A percentile compares a stretch with the other conserved stretches of the same genome.
These are phyloP conservation scores for Phytoseiulus persimilis DNA, from an alignment of 2,888 invertebrate genomes.

Conservation along the genomic window DNA sequence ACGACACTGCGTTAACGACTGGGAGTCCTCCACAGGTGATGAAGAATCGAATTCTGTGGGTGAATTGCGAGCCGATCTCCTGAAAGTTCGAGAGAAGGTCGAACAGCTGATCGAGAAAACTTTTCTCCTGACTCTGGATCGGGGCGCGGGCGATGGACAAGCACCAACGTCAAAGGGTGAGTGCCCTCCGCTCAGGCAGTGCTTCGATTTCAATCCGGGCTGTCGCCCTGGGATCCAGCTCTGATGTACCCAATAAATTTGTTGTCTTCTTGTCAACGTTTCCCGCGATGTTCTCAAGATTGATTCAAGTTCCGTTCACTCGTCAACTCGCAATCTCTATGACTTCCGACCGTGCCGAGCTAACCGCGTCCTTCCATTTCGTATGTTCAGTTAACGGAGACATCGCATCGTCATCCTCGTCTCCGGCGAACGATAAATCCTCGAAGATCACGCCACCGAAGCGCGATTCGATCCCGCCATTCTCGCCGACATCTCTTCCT, in stretches of 20 bases:
- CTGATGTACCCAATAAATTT: too few species aligned
- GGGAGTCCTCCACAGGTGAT: not conserved
- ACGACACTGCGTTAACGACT: too few species aligned
- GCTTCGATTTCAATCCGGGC: too few species aligned
- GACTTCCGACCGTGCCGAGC: too few species aligned
- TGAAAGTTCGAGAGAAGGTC: constrained; percentile 57
- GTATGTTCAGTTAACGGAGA: not conserved
- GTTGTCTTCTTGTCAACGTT: too few species aligned
- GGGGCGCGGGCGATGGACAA: constrained; percentile 40
- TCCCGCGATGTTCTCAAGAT: too few species aligned
- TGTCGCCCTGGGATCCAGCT: too few species aligned
- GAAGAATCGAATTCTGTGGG: constrained; percentile 52
- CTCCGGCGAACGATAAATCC: not conserved
- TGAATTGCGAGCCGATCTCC: constrained; percentile 54
- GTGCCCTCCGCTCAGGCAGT: not conserved
- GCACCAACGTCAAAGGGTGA: not conserved
- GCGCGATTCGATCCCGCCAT: not conserved
- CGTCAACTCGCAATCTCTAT: too few species aligned
- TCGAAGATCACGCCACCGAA: constrained; percentile 11
- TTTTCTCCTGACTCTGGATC: constrained; percentile 52
- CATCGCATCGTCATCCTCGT: not conserved
- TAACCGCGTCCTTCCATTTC: too few species aligned
- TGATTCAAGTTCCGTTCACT: too few species aligned
- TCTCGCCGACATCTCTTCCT: constrained; percentile 47
- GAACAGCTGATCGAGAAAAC: constrained; percentile 55